These are phyloP conservation scores for Azemiops feae DNA, from an alignment of 2,113 vertebrate genomes.

Conservation along the genomic window DNA sequence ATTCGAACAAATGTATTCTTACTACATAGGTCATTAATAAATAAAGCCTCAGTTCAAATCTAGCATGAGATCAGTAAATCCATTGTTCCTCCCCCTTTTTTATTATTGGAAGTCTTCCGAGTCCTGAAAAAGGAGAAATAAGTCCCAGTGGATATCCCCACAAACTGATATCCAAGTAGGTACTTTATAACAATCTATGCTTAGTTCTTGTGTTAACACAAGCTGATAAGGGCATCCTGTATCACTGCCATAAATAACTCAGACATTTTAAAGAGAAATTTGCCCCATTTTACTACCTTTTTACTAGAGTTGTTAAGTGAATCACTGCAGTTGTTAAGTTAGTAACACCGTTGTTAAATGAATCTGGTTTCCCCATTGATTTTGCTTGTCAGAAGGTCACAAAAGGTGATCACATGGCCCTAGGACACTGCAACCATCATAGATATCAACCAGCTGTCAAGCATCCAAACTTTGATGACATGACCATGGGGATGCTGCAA, in stretches of 20 bases:
- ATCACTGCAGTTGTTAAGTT: background rate
- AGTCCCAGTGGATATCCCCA: background rate
- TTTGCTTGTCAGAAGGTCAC: background rate
- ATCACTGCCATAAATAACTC: background rate
- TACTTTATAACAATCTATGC: background rate
- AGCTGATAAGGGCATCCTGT: background rate
- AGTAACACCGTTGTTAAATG: background rate
- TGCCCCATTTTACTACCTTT: background rate
- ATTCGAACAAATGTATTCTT: slow-evolving; percentile 47
- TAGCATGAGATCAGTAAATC: slow-evolving; percentile 36
- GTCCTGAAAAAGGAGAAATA: background rate
- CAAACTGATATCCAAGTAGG: background rate
- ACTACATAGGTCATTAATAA: slow-evolving; percentile 48
- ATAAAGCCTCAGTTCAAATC: slow-evolving; percentile 46
- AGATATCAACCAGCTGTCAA: background rate
- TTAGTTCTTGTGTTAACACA: background rate
- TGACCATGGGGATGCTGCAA: background rate
- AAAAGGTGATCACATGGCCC: background rate
- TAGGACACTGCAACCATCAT: background rate
- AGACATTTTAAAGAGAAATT: background rate
- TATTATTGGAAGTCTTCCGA: background rate
- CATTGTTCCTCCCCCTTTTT: slow-evolving; percentile 31
- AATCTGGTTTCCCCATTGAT: background rate
- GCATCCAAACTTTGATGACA: background rate
- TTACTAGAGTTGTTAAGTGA: background rate